These are phyloP conservation scores for Nyctibius bracteatus DNA, from an alignment of 2,113 vertebrate species.

Conservation along the genomic window DNA sequence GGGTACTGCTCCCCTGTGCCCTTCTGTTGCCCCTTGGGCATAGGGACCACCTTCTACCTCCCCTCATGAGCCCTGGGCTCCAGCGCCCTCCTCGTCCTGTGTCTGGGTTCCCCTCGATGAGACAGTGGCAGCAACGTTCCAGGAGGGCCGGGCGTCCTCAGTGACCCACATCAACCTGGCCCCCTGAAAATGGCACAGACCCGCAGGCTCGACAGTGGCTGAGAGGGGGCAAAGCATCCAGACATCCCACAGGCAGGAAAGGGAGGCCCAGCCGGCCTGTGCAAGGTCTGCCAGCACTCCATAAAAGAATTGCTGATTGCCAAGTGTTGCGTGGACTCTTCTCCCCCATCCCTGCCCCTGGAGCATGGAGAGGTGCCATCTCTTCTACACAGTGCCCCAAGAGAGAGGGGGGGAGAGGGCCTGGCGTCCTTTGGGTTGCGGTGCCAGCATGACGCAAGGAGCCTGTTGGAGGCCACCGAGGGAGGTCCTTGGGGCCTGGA, in stretches of 20 bases:
- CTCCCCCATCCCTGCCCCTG: fast-evolving
- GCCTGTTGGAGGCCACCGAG: fast-evolving
- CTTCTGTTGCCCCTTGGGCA: neutral
- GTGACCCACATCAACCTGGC: fast-evolving
- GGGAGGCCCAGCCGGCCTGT: fast-evolving
- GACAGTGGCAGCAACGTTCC: neutral
- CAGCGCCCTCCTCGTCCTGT: fast-evolving
- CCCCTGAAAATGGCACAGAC: fast-evolving
- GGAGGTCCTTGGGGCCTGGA: neutral
- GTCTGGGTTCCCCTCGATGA: fast-evolving
- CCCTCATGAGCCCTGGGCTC: neutral
- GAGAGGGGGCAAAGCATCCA: neutral
- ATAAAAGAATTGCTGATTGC: neutral
- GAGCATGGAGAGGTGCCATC: fast-evolving
- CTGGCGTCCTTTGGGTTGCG: fast-evolving
- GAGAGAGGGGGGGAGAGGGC: neutral
- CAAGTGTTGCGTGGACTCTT: neutral
- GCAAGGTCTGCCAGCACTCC: neutral
- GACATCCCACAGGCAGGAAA: fast-evolving
- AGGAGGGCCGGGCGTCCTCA: neutral
- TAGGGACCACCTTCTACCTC: fast-evolving
- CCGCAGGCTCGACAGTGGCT: fast-evolving
- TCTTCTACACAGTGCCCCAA: neutral
- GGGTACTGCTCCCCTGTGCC: fast-evolving
- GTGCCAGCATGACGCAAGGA: fast-evolving